Percentiles rank a stretch among this genome's conserved stretches.
These are phyloP conservation scores for Muntiacus reevesi DNA, from an alignment of 2,113 vertebrate genomes.

Conservation along the genomic window DNA sequence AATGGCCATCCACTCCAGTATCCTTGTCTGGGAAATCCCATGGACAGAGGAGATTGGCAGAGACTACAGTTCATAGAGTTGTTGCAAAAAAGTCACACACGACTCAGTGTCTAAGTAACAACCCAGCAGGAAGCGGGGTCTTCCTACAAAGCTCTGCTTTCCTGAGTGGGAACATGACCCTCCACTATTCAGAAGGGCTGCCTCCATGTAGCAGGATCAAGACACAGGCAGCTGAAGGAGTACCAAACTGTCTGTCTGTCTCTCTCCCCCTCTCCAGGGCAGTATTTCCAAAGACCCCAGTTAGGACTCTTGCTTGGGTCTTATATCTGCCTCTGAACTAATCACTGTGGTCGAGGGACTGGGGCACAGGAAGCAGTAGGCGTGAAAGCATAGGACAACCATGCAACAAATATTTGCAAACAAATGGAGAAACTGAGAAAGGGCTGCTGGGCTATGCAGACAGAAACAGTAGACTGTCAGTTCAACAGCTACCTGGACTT, in stretches of 20 bases:
- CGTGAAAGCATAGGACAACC: not conserved
- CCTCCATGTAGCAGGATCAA: rapidly evolving
- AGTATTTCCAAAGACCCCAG: not conserved
- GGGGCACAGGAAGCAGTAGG: no score
- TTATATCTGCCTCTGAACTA: not conserved
- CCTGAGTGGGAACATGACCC: not conserved
- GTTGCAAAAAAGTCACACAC: not conserved
- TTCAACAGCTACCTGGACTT: no score
- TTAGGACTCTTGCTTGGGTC: not conserved
- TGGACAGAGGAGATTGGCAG: not conserved
- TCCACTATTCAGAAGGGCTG: not conserved
- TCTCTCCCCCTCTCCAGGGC: not conserved
- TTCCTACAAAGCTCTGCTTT: not conserved
- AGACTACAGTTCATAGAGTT: not conserved
- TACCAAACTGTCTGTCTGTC: not conserved
- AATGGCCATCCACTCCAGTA: not conserved
- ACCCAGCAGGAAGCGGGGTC: not conserved
- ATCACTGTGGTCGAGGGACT: not conserved
- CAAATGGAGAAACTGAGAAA: not conserved
- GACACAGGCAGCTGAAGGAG: not conserved
- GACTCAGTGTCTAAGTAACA: not conserved
- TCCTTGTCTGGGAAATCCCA: not conserved
- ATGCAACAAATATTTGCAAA: not conserved
- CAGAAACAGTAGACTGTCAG: not conserved
- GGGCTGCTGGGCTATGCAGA: not conserved